Evolutionary conservation across 2,113 vertebrate species (phyloP), one percentile per base, ranked within the genome.

Genomic region (Plectropomus leopardus): DNA sequence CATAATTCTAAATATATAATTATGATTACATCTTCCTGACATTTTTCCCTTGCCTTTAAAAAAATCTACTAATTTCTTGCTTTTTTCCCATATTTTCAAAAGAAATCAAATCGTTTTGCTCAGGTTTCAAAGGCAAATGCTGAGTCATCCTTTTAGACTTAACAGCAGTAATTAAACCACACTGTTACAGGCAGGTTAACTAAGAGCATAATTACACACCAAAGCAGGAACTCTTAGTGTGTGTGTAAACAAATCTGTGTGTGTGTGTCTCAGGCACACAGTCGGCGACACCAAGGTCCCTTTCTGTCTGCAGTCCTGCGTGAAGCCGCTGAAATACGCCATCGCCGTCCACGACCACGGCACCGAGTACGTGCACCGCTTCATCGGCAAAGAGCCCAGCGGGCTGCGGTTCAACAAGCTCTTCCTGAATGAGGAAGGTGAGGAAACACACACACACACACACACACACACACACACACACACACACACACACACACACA

Each of bases 281-380:
- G 94, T 96, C 34, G 98, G 98, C 0, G 98, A 99, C 93, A 99
- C 98, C 91, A 99, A 99, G 95, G 97, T 99, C 47, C 98, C 98
- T 0, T 99, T 99, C 94, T 99, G 98, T 76, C 96, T 99, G 55
- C 98, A 99, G 92, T 99, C 98, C 6, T 99, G 98, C 3, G 97
- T 99, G 14, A 99, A 99, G 89, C 98, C 98, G 42, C 93, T 99
- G 91, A 99, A 99, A 79, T 99, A 99, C 0, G 97, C 98, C 47
- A 95, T 99, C 86, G 96, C 98, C 45, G 97, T 99, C 17, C 97
- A 99, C 73, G 98, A 99, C 59, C 97, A 99, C 73, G 97, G 98
- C 91, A 99, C 97, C 0, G 98, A 99, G 36, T 98, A 97, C 1
- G 98, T 99, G 24, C 98, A 99, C 94, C 96, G 96, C 92, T 99